Percentiles rank a stretch among this genome's conserved stretches.
Conservation (phyloP, 2,888 invertebrate species). For the Notocelia uddmanniana region DNA sequence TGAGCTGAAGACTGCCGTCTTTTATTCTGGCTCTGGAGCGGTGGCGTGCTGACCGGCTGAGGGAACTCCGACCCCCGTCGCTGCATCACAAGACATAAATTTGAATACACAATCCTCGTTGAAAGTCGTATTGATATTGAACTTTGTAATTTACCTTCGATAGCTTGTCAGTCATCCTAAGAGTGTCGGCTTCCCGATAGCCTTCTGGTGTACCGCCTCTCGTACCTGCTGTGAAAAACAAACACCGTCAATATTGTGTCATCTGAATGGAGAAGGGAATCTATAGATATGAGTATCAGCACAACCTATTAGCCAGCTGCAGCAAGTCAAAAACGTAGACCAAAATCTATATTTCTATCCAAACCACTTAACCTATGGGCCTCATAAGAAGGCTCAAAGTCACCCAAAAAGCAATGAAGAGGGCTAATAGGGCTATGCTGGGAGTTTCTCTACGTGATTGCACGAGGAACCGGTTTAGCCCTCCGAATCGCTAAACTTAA, state of each 20-base stretch:
- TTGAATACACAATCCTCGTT: conserved; percentile 4
- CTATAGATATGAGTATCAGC: background rate
- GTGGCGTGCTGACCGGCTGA: conserved; percentile 78
- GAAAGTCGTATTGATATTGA: background rate
- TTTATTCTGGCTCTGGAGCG: conserved; percentile 69
- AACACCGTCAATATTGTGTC: background rate
- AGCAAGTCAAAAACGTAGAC: too few relatives aligned
- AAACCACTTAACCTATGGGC: too few relatives aligned
- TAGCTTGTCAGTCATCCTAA: conserved; percentile 73
- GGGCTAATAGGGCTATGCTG: too few relatives aligned
- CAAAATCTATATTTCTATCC: too few relatives aligned
- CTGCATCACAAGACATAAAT: conserved; percentile 55
- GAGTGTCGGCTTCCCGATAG: conserved; percentile 78
- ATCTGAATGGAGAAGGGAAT: background rate
- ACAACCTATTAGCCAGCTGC: too few relatives aligned
- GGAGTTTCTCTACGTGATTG: too few relatives aligned
- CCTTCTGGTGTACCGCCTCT: conserved; percentile 79
- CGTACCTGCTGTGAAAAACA: conserved; percentile 62
- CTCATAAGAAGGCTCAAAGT: too few relatives aligned
- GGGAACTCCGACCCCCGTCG: conserved; percentile 82
- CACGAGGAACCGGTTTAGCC: too few relatives aligned
- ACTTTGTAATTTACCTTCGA: conserved; percentile 66
- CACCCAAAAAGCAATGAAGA: too few relatives aligned
- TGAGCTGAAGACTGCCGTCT: conserved; percentile 78
- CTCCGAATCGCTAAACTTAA: too few relatives aligned